These are phyloP conservation scores for Thalassaphorura encarpata DNA, from an alignment of 1,140 invertebrate genomes.

Conservation along the genomic window DNA sequence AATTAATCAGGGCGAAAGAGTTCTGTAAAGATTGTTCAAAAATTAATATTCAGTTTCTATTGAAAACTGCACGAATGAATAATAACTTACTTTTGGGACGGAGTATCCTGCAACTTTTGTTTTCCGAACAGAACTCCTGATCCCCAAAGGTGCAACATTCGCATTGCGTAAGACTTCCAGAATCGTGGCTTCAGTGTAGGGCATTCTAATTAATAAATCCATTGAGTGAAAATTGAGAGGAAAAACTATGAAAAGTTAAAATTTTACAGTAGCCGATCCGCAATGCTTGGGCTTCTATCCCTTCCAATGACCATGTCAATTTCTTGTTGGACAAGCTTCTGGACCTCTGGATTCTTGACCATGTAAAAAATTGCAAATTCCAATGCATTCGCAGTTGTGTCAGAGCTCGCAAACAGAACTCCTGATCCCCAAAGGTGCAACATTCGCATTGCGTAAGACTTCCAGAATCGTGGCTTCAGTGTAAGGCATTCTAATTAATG, in stretches of 20 bases:
- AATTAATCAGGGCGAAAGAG: conserved; percentile 72
- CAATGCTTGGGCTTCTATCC: conserved; percentile 52
- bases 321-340: conserved; percentile 64
- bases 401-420: conserved; percentile 57
- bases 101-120: conserved; percentile 46
- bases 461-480: conserved; percentile 63
- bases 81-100: conserved; percentile 1
- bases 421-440: no score
- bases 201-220: conserved; percentile 49
- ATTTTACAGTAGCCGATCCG: conserved; percentile 56
- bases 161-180: conserved; percentile 65
- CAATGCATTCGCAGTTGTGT: conserved; percentile 66
- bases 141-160: conserved; percentile 63
- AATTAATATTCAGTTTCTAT: not conserved
- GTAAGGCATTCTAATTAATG: conserved; percentile 58
- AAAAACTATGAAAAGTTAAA: not conserved
- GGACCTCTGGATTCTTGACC: conserved; percentile 63
- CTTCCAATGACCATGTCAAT: conserved; percentile 62
- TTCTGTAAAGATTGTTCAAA: not conserved
- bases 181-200: conserved; percentile 63
- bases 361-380: conserved; percentile 68
- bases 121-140: conserved; percentile 59
- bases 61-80: not conserved
- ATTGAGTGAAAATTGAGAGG: not conserved
- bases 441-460: conserved; percentile 62